These are phyloP conservation scores for Eupithecia exiguata DNA, from an alignment of 2,888 invertebrate genomes.

Conservation along the genomic window DNA sequence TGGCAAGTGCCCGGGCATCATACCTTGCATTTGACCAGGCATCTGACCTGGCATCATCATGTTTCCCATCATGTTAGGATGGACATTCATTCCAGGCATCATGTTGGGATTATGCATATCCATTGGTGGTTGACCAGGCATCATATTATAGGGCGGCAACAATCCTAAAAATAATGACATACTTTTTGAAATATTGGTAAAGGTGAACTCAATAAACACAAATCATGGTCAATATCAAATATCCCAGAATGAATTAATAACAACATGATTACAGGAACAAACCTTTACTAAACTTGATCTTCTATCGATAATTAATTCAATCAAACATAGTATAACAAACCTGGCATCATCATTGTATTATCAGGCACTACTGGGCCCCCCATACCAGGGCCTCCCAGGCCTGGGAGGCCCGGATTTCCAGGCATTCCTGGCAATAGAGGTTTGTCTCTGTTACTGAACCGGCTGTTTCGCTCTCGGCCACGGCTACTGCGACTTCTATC, in stretches of 20 bases:
- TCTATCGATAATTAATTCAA: background rate
- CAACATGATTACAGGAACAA: background rate
- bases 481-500: slow-evolving; percentile 45
- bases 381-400: slow-evolving; percentile 26
- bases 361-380: background rate
- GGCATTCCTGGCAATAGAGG: slow-evolving; percentile 16
- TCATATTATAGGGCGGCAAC: slow-evolving; percentile 52
- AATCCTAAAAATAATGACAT: slow-evolving; percentile 46
- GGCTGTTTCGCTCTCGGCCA: slow-evolving; percentile 36
- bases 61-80: slow-evolving; percentile 30
- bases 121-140: slow-evolving; percentile 46
- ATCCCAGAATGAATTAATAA: background rate
- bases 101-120: slow-evolving; percentile 38
- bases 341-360: slow-evolving; percentile 49
- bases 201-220: background rate
- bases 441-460: slow-evolving; percentile 29
- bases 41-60: slow-evolving; percentile 36
- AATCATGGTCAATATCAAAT: background rate
- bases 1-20: slow-evolving; percentile 2
- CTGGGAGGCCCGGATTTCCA: slow-evolving; percentile 27
- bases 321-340: slow-evolving; percentile 37
- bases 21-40: slow-evolving; percentile 20
- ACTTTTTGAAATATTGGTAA: background rate
- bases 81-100: background rate
- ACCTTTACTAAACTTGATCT: background rate